Evolutionary conservation across 1,140 invertebrate genomes (phyloP), one percentile per base, ranked within the genome.

Genomic region (Argopecten irradians): DNA sequence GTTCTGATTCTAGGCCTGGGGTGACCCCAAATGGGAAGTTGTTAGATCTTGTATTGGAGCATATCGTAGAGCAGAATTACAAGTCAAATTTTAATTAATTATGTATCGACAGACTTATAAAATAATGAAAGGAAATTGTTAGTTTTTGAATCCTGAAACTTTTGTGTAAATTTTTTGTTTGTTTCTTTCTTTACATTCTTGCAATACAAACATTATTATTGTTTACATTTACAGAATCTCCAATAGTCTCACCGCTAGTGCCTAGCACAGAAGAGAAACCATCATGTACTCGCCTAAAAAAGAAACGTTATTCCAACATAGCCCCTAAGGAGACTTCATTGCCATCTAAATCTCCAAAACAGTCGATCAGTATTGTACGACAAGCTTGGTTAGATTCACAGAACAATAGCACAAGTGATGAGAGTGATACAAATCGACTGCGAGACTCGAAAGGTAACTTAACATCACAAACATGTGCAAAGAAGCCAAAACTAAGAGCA

Each of bases 401-500:
- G 55, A 71, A 71, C 55, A 71, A n/a, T 71, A 71, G 55, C 7
- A 89, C 46, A 0, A 84, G 83, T 39, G 36, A 35, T 39, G 36
- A 84, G 8, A 36, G 83, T 35, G 34, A 35, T 39, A 35, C 83
- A 36, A 36, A 22, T 39, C n/a, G 34, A 35, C 83, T 84, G 34
- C 14, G 36, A 35, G 22, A 39, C 19, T 28, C 19, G 14, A 36
- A 36, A 22, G 34, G 83, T 84, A 87, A 32, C 32, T 41, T 55
- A 22, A 28, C 71, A 33, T 36, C 84, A 33, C 84, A 85, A 43
- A 83, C 71, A 14, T 28, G 83, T 87, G 85, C 34, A 32, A 90
- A 91, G 82, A 90, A 87, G 83, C 33, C 83, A 34, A 90, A 89
- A 82, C n/a, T 84, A 28, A 87, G 87, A 87, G 36, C 82, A 55